These are phyloP conservation scores for Nephrotoma guestfalica DNA, from an alignment of 2,888 invertebrate species.

Conservation along the genomic window DNA sequence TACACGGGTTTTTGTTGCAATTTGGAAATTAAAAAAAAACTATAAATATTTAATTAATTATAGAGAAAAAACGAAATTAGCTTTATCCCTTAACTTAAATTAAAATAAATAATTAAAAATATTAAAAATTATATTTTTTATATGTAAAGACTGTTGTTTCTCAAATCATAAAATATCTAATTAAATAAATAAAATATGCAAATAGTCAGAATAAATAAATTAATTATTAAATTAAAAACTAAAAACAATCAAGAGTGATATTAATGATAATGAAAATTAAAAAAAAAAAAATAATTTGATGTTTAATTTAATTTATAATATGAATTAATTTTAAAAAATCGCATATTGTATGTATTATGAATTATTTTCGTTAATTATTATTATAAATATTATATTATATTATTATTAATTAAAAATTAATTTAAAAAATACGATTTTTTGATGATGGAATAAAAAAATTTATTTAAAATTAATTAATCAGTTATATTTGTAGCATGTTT, in stretches of 20 bases:
- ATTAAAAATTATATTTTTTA: constrained; percentile 2
- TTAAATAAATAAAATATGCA: neutral
- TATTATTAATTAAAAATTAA: neutral
- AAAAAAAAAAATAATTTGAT: neutral
- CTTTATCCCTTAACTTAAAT: neutral
- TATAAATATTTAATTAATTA: neutral
- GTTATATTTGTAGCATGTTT: too few relatives aligned
- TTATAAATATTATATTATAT: neutral
- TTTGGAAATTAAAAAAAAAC: neutral
- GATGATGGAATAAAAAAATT: neutral
- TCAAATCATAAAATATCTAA: neutral
- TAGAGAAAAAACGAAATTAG: neutral
- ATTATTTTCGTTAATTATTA: neutral
- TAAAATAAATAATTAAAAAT: neutral
- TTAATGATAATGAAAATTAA: neutral
- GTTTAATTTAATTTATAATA: neutral
- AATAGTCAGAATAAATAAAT: neutral
- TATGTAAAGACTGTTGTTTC: neutral
- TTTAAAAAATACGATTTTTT: neutral
- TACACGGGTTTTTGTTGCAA: neutral
- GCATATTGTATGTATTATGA: neutral
- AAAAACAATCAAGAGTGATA: constrained; percentile 1
- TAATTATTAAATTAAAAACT: neutral
- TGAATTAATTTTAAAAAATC: neutral
- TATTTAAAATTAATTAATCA: neutral